These are phyloP conservation scores for Caenorhabditis latens DNA, from an alignment of 1,140 invertebrate genomes.

Conservation along the genomic window DNA sequence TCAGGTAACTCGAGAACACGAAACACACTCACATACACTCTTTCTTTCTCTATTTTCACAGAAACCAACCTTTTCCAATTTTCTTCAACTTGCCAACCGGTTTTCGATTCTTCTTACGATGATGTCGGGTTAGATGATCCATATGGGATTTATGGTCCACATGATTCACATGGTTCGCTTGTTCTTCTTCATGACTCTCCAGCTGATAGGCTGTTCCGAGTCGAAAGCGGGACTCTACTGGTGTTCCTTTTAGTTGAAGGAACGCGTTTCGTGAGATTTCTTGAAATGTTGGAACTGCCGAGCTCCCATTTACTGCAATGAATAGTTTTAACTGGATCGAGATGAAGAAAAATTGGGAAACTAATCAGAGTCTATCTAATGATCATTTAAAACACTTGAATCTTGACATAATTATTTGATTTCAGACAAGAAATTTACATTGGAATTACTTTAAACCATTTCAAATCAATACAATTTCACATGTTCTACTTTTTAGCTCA, in stretches of 20 bases:
- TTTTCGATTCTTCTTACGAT: conserved; percentile 50
- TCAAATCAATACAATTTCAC: too few species aligned
- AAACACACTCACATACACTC: conserved; percentile 45
- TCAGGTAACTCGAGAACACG: conserved; percentile 54
- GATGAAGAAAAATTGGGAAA: neutral
- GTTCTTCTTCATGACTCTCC: conserved; percentile 19
- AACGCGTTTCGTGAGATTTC: conserved; percentile 46
- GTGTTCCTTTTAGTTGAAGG: conserved; percentile 41
- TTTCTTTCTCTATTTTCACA: neutral
- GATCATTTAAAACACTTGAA: too few species aligned
- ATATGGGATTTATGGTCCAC: conserved; percentile 17
- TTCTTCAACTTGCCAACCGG: conserved; percentile 48
- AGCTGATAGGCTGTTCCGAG: conserved; percentile 36
- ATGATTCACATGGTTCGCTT: conserved; percentile 28
- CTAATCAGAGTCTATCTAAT: too few species aligned
- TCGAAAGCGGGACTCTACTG: conserved; percentile 16
- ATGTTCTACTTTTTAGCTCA: too few species aligned
- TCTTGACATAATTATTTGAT: too few species aligned
- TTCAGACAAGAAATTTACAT: too few species aligned
- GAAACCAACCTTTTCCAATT: conserved; percentile 44
- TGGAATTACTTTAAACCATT: too few species aligned
- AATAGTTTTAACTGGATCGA: neutral
- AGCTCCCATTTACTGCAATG: conserved; percentile 32
- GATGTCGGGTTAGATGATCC: conserved; percentile 22
- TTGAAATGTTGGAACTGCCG: conserved; percentile 39